Evolutionary conservation across 2,797 vertebrate species (phyloP).

Genomic region (Tragopan temminckii): DNA sequence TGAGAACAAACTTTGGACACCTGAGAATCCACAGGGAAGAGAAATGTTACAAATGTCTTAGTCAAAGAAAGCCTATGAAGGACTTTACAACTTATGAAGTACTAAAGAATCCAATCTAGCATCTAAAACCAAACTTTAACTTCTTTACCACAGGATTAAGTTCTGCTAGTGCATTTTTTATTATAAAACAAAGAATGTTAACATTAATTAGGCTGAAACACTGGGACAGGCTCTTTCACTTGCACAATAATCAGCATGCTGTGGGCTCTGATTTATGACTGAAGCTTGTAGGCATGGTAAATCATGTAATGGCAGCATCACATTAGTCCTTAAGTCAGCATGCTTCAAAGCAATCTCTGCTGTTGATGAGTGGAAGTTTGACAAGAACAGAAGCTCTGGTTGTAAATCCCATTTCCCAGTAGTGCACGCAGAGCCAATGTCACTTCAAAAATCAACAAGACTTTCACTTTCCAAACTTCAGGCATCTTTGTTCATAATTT

Average conservation of each 20-base stretch:
- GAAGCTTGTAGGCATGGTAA: not conserved
- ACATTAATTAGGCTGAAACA: not conserved
- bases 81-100: not conserved
- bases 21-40: not conserved
- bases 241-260: not conserved
- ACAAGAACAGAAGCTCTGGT: not conserved
- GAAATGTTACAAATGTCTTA: not conserved
- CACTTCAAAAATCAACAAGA: not conserved
- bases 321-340: slow-evolving; percentile 11
- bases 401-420: not conserved
- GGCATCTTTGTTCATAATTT: not conserved
- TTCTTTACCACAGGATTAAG: not conserved
- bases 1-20: not conserved
- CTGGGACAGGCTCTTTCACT: not conserved
- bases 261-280: not conserved
- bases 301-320: not conserved
- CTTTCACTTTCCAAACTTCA: not conserved
- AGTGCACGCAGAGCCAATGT: not conserved
- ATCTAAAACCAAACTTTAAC: not conserved
- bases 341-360: slow-evolving; percentile 1
- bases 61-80: not conserved
- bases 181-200: not conserved
- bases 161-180: not conserved
- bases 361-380: not conserved
- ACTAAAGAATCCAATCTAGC: not conserved